Base-by-base conservation (phyloP, 2,113 vertebrate genomes). In the Clarias batrachus region DNA sequence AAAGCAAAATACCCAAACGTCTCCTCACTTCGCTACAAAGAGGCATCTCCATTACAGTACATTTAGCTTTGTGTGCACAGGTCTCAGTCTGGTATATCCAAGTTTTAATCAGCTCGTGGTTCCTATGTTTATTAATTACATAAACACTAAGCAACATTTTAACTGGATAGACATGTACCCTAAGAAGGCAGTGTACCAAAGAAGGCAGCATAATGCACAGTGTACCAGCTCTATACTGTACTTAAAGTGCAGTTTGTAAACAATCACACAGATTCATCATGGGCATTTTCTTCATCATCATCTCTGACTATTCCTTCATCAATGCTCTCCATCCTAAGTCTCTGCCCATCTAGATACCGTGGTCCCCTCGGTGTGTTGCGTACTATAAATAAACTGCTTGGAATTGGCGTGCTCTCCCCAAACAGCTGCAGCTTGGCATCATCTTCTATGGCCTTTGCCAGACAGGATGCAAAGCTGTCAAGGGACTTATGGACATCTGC, bases 391-490 rank as follows among this genome's bases (percentile, higher is more conserved):
- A 96, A 83, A 59, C 93, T 94, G 82, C 92, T 95, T 0, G 95
- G 90, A 78, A 96, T 88, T 74, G 94, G 82, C 33, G 93, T 91
- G 60, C 92, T 94, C 89, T 97, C 96, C 65, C 98, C 97, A 77
- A 99, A 99, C 77, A 99, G 92, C 86, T 95, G 95, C n/a, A 98
- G 93, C 91, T 97, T 99, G 87, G 96, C 98, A 65, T 99, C 98
- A 0, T 93, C 96, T 92, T 99, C 98, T 19, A 99, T 99, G 65
- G 96, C 96, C 93, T 93, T 96, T 16, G 98, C 98, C 94, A 99
- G 93, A 86, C 96, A 96, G 84, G 95, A 93, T 5, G 98, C 98
- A 0, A 97, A 99, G 48, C 93, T 95, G 92, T 99, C 98, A 89
- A 99, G 90, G 78, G 96, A 97, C 88, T 95, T 95, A 90, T 97